Conservation (phyloP, 2,797 vertebrate genomes). For the Chromobotia macracanthus region DNA sequence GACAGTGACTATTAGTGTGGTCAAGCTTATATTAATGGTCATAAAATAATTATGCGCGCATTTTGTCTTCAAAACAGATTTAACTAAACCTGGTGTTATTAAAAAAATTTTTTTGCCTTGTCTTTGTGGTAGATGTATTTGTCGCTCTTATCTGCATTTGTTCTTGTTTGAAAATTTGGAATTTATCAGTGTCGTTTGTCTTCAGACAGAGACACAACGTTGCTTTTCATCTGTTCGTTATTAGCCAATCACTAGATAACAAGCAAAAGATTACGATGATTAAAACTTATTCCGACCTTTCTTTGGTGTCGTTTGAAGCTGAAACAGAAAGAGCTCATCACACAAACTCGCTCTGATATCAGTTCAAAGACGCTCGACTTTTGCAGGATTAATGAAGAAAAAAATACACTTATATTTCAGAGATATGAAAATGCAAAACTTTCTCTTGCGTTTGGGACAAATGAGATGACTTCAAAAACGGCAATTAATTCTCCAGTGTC, state of each 20-base stretch:
- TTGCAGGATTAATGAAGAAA: constrained; percentile 69
- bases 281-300: constrained; percentile 19
- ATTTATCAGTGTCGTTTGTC: neutral
- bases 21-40: neutral
- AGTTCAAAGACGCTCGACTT: constrained; percentile 50
- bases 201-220: neutral
- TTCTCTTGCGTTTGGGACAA: neutral
- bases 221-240: constrained; percentile 20
- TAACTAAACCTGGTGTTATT: neutral
- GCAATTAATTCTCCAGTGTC: neutral
- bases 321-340: constrained; percentile 55
- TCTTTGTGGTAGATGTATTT: neutral
- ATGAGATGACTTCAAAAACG: neutral
- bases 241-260: neutral
- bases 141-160: neutral
- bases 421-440: constrained; percentile 15
- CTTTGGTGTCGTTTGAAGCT: constrained; percentile 28
- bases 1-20: neutral
- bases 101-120: neutral
- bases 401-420: constrained; percentile 64
- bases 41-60: no score
- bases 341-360: constrained; percentile 52
- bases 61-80: neutral
- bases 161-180: constrained; percentile 2
- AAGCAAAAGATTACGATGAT: neutral